Base-by-base conservation (phyloP, 2,113 vertebrate species). In the Spizaetus ornatus region DNA sequence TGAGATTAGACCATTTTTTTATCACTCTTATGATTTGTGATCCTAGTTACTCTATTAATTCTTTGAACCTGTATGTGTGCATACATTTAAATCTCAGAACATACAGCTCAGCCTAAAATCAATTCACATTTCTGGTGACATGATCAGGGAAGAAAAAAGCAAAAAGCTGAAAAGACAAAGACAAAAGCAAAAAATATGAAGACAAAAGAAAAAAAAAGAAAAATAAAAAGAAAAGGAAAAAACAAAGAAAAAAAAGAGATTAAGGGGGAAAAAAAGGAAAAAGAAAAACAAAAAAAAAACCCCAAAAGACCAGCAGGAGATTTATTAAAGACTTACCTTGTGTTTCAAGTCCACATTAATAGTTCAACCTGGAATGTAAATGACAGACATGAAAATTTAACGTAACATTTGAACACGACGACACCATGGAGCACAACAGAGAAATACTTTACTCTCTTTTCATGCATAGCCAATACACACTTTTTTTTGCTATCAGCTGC, bases 61-160 rank as follows among this genome's bases (percentile, higher is more conserved):
- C 9, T 77, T 56, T 74, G 31, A 56, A 74, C 1, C 4, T 65
- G 1, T n/a, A 4, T 55, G 6, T 9, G 10, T 1, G 0, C 17
- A n/a, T 42, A 34, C 0, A 1, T 26, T 40, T 82, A 36, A 38
- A 34, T 34, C 18, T 50, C 66, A 79, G 66, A 42, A 10, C 10
- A 43, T 3, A n/a, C 5, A 42, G 6, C 16, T 74, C 8, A 15
- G 27, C 8, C 26, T 34, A 65, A 81, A 92, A 63, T 10, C 7
- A 21, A 6, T 17, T 61, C 23, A 40, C 5, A 8, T 50, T 58
- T 66, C 55, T 36, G 18, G 10, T 61, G 40, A 78, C 6, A 22
- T 12, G 18, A 27, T 18, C 4, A 38, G 7, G 7, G 3, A 9
- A 5, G 38, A 38, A 43, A 20, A 52, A 59, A 42, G 26, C 26